Base-by-base conservation (phyloP, 2,888 invertebrate genomes). In the Temnothorax unifasciatus region DNA sequence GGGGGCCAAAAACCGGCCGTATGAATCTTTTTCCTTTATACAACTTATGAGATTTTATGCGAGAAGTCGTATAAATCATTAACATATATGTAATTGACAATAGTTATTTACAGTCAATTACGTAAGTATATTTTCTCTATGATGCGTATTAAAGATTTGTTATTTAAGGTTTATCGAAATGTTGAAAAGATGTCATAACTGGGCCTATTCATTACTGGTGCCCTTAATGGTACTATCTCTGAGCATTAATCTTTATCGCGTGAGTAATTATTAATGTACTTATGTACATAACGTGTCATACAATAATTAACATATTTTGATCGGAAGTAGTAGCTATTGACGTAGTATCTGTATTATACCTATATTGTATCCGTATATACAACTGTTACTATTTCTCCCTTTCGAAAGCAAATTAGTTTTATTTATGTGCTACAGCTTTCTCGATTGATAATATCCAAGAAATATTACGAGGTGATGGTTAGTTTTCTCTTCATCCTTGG, bases 211-310 rank as follows among this genome's bases (percentile, higher is more conserved):
- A 2, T 5, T 50, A 38, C 5, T 47, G 18, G 61, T 81, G 13
- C 38, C 84, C 1, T 8, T 84, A 13, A 15, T 44, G 0, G 18
- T 85, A 6, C 11, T 41, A 4, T 63, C 75, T 2, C 21, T 82
- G 13, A 75, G 84, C 29, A 8, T 85, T 44, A 82, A 85, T 69
- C 74, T 82, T 4, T 85, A 82, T 57, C 75, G 64, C 8, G 82
- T 85, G 38, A 85, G 75, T 82, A 84, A 63, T 81, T 57, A 41
- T 50, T 44, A 13, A n/a, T n/a, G n/a, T n/a, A n/a, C n/a, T n/a
- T n/a, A 57, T 57, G 0, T 52, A 52, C 41, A 41, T 47, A 15
- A 4, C 47, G 15, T 47, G 18, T 85, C 25, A 25, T 25, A 50
- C 50, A 18, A 18, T 50, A 50, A 50, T 50, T 50, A 50, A 18